These are phyloP conservation scores for Callaeas wilsoni DNA, from an alignment of 2,113 vertebrate genomes.

Conservation along the genomic window DNA sequence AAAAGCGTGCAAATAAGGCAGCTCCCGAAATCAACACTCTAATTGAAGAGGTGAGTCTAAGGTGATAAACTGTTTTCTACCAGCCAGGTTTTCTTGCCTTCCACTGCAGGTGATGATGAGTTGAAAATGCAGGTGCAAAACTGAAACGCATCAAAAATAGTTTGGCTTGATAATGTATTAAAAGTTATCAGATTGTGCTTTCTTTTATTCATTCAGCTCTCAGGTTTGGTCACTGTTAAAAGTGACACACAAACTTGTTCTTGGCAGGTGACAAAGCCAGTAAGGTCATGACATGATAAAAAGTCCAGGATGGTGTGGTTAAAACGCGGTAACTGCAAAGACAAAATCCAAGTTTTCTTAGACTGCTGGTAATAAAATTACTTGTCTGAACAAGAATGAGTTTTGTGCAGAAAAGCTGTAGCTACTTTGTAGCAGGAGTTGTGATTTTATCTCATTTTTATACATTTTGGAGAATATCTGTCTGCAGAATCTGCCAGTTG, in stretches of 20 bases:
- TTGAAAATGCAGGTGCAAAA: not conserved
- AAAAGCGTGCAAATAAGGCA: conserved; percentile 89
- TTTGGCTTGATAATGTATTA: not conserved
- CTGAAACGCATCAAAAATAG: not conserved
- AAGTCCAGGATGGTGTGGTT: not conserved
- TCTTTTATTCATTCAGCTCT: not conserved
- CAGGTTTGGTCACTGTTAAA: not conserved
- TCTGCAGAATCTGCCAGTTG: not conserved
- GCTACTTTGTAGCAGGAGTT: not conserved
- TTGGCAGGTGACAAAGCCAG: not conserved
- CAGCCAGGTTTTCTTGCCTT: not conserved
- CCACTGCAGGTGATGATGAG: not conserved
- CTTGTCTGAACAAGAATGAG: not conserved
- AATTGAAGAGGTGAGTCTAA: conserved; percentile 87
- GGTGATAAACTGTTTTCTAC: not conserved
- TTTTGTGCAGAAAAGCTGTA: not conserved
- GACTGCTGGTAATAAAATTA: not conserved
- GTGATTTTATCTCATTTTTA: not conserved
- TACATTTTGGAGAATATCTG: not conserved
- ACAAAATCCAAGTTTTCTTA: not conserved
- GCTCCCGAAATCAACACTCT: conserved; percentile 90
- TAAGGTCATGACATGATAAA: not conserved
- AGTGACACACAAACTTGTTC: not conserved
- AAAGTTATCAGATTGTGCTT: not conserved
- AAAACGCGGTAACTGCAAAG: not conserved